Conservation (phyloP, 1,140 invertebrate genomes). For the Solenopsis invicta region DNA sequence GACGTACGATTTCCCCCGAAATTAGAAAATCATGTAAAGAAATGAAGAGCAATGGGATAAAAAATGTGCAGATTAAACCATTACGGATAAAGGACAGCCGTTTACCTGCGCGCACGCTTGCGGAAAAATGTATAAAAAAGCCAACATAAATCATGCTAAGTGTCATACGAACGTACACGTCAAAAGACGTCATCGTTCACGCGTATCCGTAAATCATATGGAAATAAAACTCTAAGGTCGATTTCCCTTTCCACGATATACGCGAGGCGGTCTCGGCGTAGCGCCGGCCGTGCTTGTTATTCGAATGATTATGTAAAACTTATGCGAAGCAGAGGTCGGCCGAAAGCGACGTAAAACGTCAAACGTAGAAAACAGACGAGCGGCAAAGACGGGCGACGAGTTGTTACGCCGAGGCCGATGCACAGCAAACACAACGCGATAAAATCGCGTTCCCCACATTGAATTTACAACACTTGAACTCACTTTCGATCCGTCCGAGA, state of each 20-base stretch:
- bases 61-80: too few relatives aligned
- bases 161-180: not conserved
- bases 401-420: not conserved
- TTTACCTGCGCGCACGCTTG: too few relatives aligned
- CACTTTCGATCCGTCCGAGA: not conserved
- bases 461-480: slow-evolving; percentile 16
- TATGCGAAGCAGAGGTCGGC: slow-evolving; percentile 45
- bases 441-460: slow-evolving; percentile 1
- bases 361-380: slow-evolving; percentile 4
- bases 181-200: not conserved
- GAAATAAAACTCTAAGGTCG: slow-evolving; percentile 51
- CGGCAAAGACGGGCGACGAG: not conserved
- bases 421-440: not conserved
- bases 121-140: not conserved
- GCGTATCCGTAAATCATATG: slow-evolving; percentile 32
- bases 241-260: slow-evolving; percentile 35
- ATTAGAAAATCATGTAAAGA: too few relatives aligned
- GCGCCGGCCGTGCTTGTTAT: slow-evolving; percentile 20
- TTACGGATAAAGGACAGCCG: too few relatives aligned
- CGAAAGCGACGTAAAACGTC: slow-evolving; percentile 38
- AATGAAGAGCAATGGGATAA: too few relatives aligned
- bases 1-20: too few relatives aligned
- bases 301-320: slow-evolving; percentile 54
- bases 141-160: not conserved
- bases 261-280: not conserved